phyloP scores from a whole-genome alignment of 2,797 vertebrate species.

The Eupleurogrammus muticus region DNA sequence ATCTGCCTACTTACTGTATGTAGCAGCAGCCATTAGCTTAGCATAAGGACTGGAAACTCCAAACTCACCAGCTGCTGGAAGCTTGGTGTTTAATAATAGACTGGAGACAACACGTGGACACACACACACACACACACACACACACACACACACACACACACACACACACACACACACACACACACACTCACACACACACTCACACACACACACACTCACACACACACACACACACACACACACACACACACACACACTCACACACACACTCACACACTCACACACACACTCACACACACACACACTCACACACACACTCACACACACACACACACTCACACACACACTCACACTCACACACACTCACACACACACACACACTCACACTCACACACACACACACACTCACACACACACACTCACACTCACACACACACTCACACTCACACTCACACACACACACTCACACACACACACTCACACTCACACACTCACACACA shows the following conservation, averaged over 20 bases:
- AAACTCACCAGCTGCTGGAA: too few species aligned
- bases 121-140: slow-evolving; percentile 41
- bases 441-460: slow-evolving; percentile 40
- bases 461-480: slow-evolving; percentile 44
- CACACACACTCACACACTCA: slow-evolving; percentile 40
- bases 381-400: slow-evolving; percentile 41
- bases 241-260: too few species aligned
- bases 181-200: slow-evolving; percentile 42
- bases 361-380: slow-evolving; percentile 41
- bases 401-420: slow-evolving; percentile 40
- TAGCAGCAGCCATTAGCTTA: too few species aligned
- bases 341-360: too few species aligned
- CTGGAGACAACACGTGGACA: background rate
- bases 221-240: slow-evolving; percentile 41
- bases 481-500: slow-evolving; percentile 40
- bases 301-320: slow-evolving; percentile 40
- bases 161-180: slow-evolving; percentile 41
- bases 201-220: slow-evolving; percentile 42
- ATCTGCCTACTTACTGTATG: too few species aligned
- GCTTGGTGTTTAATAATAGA: too few species aligned
- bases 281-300: slow-evolving; percentile 41
- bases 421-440: slow-evolving; percentile 42
- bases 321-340: slow-evolving; percentile 42
- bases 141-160: slow-evolving; percentile 41
- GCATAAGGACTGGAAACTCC: too few species aligned